Evolutionary conservation across 2,113 vertebrate genomes (phyloP).

Genomic region (Pollachius pollachius): DNA sequence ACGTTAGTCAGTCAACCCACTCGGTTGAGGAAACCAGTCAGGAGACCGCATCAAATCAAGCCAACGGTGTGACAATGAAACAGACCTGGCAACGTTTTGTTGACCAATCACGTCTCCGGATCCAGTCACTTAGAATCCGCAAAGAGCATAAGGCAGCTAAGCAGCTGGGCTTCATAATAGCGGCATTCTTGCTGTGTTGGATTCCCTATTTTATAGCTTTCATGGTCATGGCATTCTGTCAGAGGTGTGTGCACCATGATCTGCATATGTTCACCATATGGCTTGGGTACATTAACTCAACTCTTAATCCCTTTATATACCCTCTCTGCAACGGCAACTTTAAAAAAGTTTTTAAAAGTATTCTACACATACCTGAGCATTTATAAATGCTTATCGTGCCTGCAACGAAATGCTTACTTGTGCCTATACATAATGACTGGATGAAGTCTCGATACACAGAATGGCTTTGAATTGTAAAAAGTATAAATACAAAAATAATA

Average conservation of each 20-base stretch:
- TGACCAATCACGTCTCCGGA: slow-evolving; percentile 70
- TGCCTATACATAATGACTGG: neutral
- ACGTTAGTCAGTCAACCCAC: slow-evolving; percentile 40
- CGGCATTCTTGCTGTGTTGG: slow-evolving; percentile 91
- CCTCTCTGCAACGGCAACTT: slow-evolving; percentile 95
- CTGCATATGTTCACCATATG: slow-evolving; percentile 92
- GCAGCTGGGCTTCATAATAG: slow-evolving; percentile 92
- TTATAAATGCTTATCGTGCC: slow-evolving; percentile 22
- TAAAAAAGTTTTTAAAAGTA: slow-evolving; percentile 90
- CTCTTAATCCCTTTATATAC: slow-evolving; percentile 93
- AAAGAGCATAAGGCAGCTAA: slow-evolving; percentile 90
- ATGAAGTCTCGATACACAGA: neutral
- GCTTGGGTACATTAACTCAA: slow-evolving; percentile 96
- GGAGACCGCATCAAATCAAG: slow-evolving; percentile 45
- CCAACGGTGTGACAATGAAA: slow-evolving; percentile 71
- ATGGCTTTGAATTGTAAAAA: too few relatives aligned
- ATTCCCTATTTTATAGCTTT: slow-evolving; percentile 93
- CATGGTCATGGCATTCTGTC: slow-evolving; percentile 87
- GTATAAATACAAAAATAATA: neutral
- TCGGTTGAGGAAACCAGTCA: slow-evolving; percentile 58
- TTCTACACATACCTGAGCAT: slow-evolving; percentile 70
- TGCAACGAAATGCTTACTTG: neutral
- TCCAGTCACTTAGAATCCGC: slow-evolving; percentile 73
- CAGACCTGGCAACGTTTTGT: slow-evolving; percentile 82
- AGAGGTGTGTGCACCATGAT: slow-evolving; percentile 69